These are phyloP conservation scores for Rissa tridactyla DNA, from an alignment of 2,113 vertebrate species.

Conservation along the genomic window DNA sequence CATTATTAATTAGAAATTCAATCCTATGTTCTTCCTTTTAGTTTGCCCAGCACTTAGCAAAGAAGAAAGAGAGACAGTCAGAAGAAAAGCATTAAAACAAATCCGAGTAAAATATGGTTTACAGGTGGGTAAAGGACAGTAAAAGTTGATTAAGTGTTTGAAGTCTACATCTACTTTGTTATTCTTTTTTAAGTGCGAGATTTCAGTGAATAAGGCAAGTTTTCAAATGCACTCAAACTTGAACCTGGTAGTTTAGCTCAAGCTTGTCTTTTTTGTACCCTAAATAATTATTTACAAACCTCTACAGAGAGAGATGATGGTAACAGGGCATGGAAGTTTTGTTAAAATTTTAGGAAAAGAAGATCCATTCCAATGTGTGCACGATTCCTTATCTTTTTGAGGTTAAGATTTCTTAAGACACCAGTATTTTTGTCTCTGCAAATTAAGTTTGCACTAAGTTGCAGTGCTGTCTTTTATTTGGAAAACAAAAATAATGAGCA, in stretches of 20 bases:
- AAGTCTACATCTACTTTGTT: not conserved
- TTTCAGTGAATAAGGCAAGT: not conserved
- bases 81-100: constrained; percentile 93
- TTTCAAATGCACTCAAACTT: not conserved
- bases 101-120: constrained; percentile 97
- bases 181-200: not conserved
- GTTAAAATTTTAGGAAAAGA: not conserved
- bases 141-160: not conserved
- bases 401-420: not conserved
- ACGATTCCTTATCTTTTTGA: not conserved
- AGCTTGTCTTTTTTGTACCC: not conserved
- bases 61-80: constrained; percentile 89
- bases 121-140: constrained; percentile 82
- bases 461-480: not conserved
- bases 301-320: not conserved
- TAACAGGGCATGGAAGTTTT: not conserved
- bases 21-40: constrained; percentile 50
- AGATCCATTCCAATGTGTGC: not conserved
- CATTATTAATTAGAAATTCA: not conserved
- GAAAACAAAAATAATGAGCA: not conserved
- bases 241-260: not conserved
- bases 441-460: not conserved
- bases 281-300: not conserved
- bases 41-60: constrained; percentile 82
- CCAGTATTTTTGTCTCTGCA: not conserved